These are phyloP conservation scores for Drosophila maculinotata DNA, from an alignment of 2,888 invertebrate genomes.

Conservation along the genomic window DNA sequence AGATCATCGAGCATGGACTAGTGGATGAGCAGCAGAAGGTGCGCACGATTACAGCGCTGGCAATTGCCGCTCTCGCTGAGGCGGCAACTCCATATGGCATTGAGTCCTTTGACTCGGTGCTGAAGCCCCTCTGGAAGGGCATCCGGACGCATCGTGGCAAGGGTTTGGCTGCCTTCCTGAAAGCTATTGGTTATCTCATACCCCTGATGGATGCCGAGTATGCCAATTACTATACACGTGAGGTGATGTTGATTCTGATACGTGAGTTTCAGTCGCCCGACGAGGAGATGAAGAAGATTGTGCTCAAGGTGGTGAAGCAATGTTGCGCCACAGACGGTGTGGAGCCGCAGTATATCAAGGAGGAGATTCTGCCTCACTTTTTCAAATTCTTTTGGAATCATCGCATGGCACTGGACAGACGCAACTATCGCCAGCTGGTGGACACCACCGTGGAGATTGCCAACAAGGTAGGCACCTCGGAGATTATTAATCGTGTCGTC, in stretches of 20 bases:
- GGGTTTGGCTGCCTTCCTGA: slow-evolving; percentile 99
- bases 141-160: slow-evolving; percentile 95
- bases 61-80: slow-evolving; percentile 99
- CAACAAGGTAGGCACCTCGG: slow-evolving; percentile 99
- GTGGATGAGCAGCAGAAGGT: slow-evolving; percentile 99
- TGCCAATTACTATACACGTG: slow-evolving; percentile 99
- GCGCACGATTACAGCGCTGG: slow-evolving; percentile 98
- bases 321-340: slow-evolving; percentile 99
- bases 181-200: slow-evolving; percentile 99
- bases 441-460: slow-evolving; percentile 99
- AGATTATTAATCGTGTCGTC: slow-evolving; percentile 99
- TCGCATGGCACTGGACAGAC: slow-evolving; percentile 98
- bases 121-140: slow-evolving; percentile 99
- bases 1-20: slow-evolving; percentile 99
- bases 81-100: slow-evolving; percentile 99
- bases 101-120: slow-evolving; percentile 99
- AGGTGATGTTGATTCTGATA: slow-evolving; percentile 96
- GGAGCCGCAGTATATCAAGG: slow-evolving; percentile 99
- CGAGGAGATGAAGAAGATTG: slow-evolving; percentile 99
- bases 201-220: slow-evolving; percentile 99
- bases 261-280: slow-evolving; percentile 99
- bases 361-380: slow-evolving; percentile 99
- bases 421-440: slow-evolving; percentile 98
- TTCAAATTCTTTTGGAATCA: slow-evolving; percentile 99
- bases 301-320: slow-evolving; percentile 99